Conservation (phyloP, 2,797 vertebrate species). For the Pyrocephalus nanus region DNA sequence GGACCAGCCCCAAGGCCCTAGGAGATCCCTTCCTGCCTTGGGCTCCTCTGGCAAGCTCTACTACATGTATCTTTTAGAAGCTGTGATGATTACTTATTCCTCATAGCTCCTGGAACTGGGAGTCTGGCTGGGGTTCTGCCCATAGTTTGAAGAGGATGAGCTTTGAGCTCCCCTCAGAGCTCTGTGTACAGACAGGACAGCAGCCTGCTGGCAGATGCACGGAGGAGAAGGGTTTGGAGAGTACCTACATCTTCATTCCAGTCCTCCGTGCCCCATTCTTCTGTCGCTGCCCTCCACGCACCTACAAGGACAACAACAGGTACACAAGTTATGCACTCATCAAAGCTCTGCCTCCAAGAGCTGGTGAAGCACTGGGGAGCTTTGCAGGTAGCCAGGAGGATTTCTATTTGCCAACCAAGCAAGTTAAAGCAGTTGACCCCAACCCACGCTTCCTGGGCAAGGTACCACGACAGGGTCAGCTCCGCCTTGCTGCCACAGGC, state of each 20-base stretch:
- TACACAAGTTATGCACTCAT: not conserved
- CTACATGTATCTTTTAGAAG: not conserved
- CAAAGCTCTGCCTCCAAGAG: not conserved
- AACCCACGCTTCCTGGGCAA: accelerated
- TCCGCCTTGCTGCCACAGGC: not conserved
- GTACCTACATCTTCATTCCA: slow-evolving; percentile 98
- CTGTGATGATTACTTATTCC: not conserved
- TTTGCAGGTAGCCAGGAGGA: slow-evolving; percentile 32
- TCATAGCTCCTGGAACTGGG: not conserved
- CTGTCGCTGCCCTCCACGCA: slow-evolving; percentile 92
- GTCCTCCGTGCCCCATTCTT: slow-evolving; percentile 99
- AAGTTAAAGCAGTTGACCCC: not conserved
- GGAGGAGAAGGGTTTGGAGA: not conserved
- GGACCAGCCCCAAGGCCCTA: not conserved
- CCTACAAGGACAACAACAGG: slow-evolving; percentile 74
- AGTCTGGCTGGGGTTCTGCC: not conserved
- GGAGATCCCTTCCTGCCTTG: not conserved
- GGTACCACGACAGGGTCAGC: accelerated
- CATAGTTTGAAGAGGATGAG: not conserved
- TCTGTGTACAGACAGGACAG: not conserved
- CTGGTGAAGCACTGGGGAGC: not conserved
- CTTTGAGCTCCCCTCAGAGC: not conserved
- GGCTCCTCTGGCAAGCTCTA: not conserved
- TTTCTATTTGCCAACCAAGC: not conserved
- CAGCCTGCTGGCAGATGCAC: not conserved